These are phyloP conservation scores for Clusia tigrina DNA, from an alignment of 2,888 invertebrate genomes.

Conservation along the genomic window DNA sequence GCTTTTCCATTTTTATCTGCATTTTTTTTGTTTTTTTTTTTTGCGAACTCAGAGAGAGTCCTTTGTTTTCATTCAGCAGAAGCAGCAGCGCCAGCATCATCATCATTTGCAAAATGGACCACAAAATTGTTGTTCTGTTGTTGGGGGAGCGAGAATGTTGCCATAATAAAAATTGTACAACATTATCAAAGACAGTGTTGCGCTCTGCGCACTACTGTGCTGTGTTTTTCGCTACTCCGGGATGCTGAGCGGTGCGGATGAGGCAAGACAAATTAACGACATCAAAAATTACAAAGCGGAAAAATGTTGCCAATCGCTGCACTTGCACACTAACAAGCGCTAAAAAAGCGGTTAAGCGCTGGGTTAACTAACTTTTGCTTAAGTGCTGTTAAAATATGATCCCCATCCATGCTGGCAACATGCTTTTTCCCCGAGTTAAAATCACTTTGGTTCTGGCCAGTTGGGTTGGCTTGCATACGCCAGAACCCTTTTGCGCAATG, in stretches of 20 bases:
- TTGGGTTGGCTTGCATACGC: background rate
- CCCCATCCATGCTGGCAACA: too few species aligned
- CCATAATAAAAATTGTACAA: constrained; percentile 8
- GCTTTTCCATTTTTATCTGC: background rate
- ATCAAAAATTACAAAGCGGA: constrained; percentile 56
- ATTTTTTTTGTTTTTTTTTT: constrained; percentile 10
- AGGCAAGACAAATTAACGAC: constrained; percentile 53
- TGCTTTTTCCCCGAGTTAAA: background rate
- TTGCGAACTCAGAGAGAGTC: too few species aligned
- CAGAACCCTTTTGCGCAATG: too few species aligned
- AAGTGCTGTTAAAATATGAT: background rate
- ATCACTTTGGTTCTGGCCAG: background rate
- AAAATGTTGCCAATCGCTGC: constrained; percentile 36
- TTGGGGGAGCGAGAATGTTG: constrained; percentile 11
- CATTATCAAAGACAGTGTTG: background rate
- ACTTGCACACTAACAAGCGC: constrained; percentile 26
- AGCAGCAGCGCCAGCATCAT: constrained; percentile 2
- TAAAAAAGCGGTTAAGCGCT: constrained; percentile 32
- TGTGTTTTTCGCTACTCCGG: background rate
- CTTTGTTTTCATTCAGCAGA: too few species aligned
- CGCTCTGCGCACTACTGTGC: background rate
- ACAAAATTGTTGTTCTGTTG: constrained; percentile 50
- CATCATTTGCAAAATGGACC: constrained; percentile 53
- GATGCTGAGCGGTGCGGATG: background rate
- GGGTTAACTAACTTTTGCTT: constrained; percentile 3